phyloP scores from a whole-genome alignment of 2,113 vertebrate species.

The Scartelaos histophorus region DNA sequence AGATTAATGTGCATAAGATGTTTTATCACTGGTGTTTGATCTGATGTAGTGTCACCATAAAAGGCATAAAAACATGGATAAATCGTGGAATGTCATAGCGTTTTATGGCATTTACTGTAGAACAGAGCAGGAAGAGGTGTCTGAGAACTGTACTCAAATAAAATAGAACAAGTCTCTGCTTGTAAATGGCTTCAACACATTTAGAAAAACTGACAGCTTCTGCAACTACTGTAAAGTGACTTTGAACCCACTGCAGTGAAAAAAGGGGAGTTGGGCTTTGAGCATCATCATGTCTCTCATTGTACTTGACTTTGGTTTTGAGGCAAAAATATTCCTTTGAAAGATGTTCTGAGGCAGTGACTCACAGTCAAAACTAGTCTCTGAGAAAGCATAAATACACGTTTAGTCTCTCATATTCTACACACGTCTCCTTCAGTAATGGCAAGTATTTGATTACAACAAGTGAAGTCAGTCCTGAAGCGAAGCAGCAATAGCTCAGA shows the following conservation, averaged over 20 bases:
- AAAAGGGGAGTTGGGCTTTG: neutral
- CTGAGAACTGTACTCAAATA: neutral
- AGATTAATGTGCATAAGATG: neutral
- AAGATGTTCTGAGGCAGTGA: neutral
- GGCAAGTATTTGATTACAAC: neutral
- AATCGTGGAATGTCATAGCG: neutral
- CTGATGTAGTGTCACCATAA: neutral
- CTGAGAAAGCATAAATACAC: neutral
- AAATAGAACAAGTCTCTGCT: neutral
- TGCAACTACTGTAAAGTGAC: neutral
- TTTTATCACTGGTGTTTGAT: conserved; percentile 15
- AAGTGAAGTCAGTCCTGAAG: neutral
- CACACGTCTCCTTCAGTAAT: neutral
- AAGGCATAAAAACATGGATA: neutral
- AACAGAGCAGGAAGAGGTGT: neutral
- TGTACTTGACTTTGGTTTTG: neutral
- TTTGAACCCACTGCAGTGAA: neutral
- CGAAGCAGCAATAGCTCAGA: neutral
- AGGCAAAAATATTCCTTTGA: neutral
- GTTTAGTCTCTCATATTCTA: neutral
- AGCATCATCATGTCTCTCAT: neutral
- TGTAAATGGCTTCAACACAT: neutral
- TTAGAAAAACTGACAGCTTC: neutral
- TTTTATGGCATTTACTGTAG: neutral
- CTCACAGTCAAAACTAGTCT: neutral